phyloP scores from a whole-genome alignment of 2,797 vertebrate genomes.

The Pampus argenteus region DNA sequence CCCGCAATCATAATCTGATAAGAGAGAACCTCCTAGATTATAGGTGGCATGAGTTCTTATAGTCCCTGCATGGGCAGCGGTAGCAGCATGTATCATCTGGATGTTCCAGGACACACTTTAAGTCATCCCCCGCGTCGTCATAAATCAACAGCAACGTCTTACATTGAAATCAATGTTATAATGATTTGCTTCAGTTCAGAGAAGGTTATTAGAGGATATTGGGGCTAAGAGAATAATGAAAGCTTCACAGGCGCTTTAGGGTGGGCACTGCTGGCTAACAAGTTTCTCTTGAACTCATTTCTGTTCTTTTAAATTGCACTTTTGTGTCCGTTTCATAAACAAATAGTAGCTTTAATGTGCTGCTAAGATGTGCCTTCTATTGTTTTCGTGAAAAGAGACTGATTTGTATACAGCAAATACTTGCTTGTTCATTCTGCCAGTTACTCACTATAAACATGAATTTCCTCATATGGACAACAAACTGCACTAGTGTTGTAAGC shows the following conservation, averaged over 20 bases:
- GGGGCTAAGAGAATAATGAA: background rate
- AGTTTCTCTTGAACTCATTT: background rate
- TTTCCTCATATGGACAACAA: slow-evolving; percentile 63
- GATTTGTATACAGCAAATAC: slow-evolving; percentile 35
- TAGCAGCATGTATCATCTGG: slow-evolving; percentile 59
- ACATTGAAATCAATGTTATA: slow-evolving; percentile 9
- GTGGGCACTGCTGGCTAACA: background rate
- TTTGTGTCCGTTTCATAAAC: slow-evolving; percentile 10
- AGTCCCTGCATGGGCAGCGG: slow-evolving; percentile 48
- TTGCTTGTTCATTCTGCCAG: too few relatives aligned
- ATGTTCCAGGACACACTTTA: slow-evolving; percentile 38
- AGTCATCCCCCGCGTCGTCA: background rate
- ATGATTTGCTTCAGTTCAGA: background rate
- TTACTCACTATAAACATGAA: slow-evolving; percentile 38
- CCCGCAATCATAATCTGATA: slow-evolving; percentile 84
- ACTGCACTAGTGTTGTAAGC: slow-evolving; percentile 37
- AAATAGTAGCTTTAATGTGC: background rate
- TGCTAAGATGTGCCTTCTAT: background rate
- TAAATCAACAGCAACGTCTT: slow-evolving; percentile 5
- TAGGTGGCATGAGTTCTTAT: slow-evolving; percentile 69
- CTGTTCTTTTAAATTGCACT: background rate
- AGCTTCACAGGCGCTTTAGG: background rate
- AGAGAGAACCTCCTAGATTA: slow-evolving; percentile 80
- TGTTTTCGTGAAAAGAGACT: slow-evolving; percentile 36
- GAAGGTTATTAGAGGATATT: background rate